phyloP scores from a whole-genome alignment of 1,140 invertebrate genomes.

The Drosophila athabasca region DNA sequence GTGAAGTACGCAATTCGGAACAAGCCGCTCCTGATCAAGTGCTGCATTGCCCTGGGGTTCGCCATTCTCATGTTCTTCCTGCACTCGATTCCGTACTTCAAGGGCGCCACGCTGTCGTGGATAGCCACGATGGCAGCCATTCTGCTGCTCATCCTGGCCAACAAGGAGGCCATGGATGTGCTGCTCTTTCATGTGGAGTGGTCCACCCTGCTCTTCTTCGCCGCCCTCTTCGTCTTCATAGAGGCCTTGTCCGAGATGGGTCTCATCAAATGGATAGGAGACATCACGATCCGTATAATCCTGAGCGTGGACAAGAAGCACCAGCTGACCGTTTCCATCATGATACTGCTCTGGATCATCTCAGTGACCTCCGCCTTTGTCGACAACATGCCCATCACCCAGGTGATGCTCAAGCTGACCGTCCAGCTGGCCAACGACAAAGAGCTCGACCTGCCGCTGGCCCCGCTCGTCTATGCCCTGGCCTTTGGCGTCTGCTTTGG shows the following conservation, averaged over 20 bases:
- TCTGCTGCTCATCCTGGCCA: conserved; percentile 87
- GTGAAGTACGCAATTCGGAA: conserved; percentile 84
- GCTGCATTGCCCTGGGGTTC: conserved; percentile 85
- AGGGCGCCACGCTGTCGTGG: conserved; percentile 87
- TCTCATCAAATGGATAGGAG: conserved; percentile 88
- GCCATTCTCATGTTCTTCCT: conserved; percentile 88
- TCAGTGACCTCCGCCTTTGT: conserved; percentile 89
- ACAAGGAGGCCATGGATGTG: conserved; percentile 86
- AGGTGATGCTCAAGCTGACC: conserved; percentile 90
- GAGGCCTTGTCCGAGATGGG: conserved; percentile 88
- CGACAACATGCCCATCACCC: conserved; percentile 91
- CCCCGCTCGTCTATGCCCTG: conserved; percentile 89
- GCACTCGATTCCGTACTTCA: conserved; percentile 86
- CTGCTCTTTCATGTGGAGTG: conserved; percentile 90
- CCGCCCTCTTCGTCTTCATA: conserved; percentile 90
- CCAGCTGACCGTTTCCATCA: conserved; percentile 86
- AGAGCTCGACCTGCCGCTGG: conserved; percentile 86
- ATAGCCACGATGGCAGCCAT: conserved; percentile 89
- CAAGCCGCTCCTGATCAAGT: conserved; percentile 87
- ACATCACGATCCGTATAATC: conserved; percentile 86
- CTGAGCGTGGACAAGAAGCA: conserved; percentile 85
- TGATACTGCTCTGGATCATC: conserved; percentile 89
- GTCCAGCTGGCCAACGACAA: conserved; percentile 85
- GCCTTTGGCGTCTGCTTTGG: conserved; percentile 90
- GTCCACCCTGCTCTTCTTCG: conserved; percentile 91